phyloP scores from a whole-genome alignment of 2,888 invertebrate species.

The Sceliomorpha sp. region DNA sequence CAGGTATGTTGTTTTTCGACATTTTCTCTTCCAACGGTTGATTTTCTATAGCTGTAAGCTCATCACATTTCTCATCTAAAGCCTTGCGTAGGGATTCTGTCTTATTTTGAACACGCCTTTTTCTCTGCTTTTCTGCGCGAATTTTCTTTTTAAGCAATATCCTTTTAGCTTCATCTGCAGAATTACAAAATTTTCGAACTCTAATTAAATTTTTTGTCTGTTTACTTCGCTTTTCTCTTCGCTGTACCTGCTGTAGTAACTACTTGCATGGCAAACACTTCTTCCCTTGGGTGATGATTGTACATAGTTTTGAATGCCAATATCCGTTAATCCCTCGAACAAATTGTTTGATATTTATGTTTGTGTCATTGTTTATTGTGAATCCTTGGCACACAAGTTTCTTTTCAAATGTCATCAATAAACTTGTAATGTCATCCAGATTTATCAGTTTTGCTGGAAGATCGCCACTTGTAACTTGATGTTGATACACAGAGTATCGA shows the following conservation, averaged over 20 bases:
- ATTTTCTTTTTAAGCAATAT: constrained; percentile 11
- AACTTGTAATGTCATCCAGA: constrained; percentile 9
- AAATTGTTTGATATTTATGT: not conserved
- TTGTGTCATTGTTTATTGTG: not conserved
- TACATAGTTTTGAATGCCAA: constrained; percentile 20
- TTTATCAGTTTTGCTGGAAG: not conserved
- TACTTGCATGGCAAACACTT: constrained; percentile 24
- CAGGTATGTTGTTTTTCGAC: not conserved
- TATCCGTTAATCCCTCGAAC: not conserved
- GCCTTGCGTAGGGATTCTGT: not conserved
- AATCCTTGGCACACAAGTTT: constrained; percentile 18
- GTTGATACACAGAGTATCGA: constrained; percentile 11
- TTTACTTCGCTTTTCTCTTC: constrained; percentile 4
- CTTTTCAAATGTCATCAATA: constrained; percentile 23
- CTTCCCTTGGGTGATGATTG: constrained; percentile 9
- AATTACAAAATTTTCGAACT: constrained; percentile 9
- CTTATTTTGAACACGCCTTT: constrained; percentile 15
- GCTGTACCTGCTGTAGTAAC: constrained; percentile 5
- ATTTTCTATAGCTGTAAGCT: constrained; percentile 4
- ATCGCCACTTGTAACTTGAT: constrained; percentile 1
- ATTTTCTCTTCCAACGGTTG: constrained; percentile 12
- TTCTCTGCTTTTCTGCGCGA: constrained; percentile 8
- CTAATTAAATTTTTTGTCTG: not conserved
- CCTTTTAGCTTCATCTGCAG: constrained; percentile 11
- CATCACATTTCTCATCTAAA: constrained; percentile 7